phyloP scores from a whole-genome alignment of 1,140 invertebrate genomes.

The fruit fly (Drosophila melanogaster) region DNA sequence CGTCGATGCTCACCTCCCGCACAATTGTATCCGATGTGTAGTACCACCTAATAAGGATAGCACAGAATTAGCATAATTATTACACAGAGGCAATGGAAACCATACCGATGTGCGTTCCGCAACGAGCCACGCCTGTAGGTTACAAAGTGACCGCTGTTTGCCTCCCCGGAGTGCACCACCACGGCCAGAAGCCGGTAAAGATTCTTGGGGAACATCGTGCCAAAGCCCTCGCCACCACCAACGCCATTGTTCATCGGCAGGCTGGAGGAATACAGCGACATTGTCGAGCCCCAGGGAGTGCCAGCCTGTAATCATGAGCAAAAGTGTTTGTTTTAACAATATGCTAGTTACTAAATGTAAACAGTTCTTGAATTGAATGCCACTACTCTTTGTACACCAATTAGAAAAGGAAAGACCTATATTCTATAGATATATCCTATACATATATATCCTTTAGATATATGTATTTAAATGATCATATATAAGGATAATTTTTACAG shows the following conservation, averaged over 20 bases:
- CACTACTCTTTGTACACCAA: not conserved
- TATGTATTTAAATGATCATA: no score
- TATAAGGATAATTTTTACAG: no score
- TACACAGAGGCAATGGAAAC: not conserved
- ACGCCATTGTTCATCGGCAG: slow-evolving; percentile 76
- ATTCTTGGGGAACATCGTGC: slow-evolving; percentile 83
- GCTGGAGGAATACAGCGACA: slow-evolving; percentile 81
- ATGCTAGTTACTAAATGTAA: no score
- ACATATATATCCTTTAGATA: no score
- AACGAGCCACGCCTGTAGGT: slow-evolving; percentile 92
- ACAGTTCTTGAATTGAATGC: no score
- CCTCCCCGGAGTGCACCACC: slow-evolving; percentile 95
- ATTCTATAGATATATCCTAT: no score
- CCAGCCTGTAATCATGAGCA: slow-evolving; percentile 55
- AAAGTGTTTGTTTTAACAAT: not conserved
- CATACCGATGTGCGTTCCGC: slow-evolving; percentile 86
- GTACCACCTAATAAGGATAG: slow-evolving; percentile 86
- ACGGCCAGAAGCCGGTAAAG: slow-evolving; percentile 92
- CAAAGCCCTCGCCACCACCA: slow-evolving; percentile 69
- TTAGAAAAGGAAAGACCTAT: slow-evolving; percentile 10
- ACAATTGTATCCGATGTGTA: slow-evolving; percentile 89
- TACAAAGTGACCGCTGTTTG: slow-evolving; percentile 95
- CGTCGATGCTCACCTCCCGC: slow-evolving; percentile 88
- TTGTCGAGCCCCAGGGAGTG: slow-evolving; percentile 82
- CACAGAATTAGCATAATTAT: not conserved